Base-by-base conservation (phyloP, 2,113 vertebrate genomes). In the Pterocles gutturalis region DNA sequence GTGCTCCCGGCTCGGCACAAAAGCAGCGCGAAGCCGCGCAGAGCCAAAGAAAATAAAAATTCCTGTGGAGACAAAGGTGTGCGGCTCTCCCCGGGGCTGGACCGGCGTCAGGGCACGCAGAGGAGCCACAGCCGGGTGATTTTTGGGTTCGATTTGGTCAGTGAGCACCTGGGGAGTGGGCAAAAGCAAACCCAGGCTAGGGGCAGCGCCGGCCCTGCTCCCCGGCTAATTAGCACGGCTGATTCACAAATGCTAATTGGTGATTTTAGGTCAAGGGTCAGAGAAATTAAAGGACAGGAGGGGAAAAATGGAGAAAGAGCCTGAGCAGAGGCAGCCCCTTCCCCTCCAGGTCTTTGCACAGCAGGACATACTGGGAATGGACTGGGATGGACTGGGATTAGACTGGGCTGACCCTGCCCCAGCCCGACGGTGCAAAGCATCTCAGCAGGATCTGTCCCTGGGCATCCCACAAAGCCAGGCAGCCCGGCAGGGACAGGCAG, bases 61-160 rank as follows among this genome's bases (percentile, higher is more conserved):
- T 79, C 91, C 87, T 41, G 69, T 2, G 1, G 67, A 57, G 43
- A 60, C 83, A 67, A 67, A 91, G 72, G 91, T 93, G 84, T 21
- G 58, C 3, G 12, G 58, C 45, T 10, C 45, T 19, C 11, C 34
- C 45, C 3, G 2, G 57, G 48, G 70, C 10, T 1, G 2, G 62
- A 43, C 11, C 19, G 25, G 2, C 24, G 49, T 26, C 55, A 60
- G 55, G 77, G 61, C 0, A 0, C 0, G 3, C 0, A 1, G 64
- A 64, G 25, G 25, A 55, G n/a, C 6, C 11, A 4, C 9, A 1
- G 28, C 33, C 0, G 0, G 26, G 65, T 21, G 8, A 0, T 21
- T 76, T 51, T 33, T 1, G 36, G 53, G 54, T 58, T n/a, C 17
- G 70, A 28, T 72, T 46, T 72, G 65, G 73, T 53, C 65, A 61